Evolutionary conservation across 1,140 invertebrate genomes (phyloP), one percentile per base, ranked within the genome.

Genomic region (Calycopis cecrops): DNA sequence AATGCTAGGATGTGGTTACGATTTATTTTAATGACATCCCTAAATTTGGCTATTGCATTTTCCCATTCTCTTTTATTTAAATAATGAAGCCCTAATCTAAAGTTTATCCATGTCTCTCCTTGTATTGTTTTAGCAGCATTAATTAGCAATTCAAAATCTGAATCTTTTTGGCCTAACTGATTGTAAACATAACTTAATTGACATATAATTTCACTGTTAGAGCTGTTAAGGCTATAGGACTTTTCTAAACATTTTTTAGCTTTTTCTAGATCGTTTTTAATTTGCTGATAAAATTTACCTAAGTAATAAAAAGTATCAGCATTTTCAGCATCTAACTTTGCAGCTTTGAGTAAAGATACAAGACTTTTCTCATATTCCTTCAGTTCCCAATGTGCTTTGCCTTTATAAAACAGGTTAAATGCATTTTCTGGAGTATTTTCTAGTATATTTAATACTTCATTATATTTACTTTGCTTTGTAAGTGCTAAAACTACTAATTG

Each of bases 201-300:
- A 71, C 92, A 90, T 16, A 93, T 93, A 56, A 92, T 92, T 62
- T 92, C 88, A 35, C 90, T 88, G 55, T 91, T 91, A 55, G 88
- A 81, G 14, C 90, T 89, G 87, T 95, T 93, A 1, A 97, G 88
- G 68, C 92, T 92, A 57, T 94, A 91, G 28, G 94, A 92, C 82
- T 95, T 96, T 76, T 96, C 92, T 78, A 92, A 96, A 87, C 95
- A 98, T 71, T 93, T 93, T 62, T 90, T 91, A 3, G 94, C 92
- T 69, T 94, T 92, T 35, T 91, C 88, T 28, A 91, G 70, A 73
- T 94, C 91, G 21, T 90, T 71, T 52, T 82, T 87, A 53, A 88
- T 66, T 61, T 90, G 68, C 64, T 87, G 71, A 83, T 96, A 97
- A 79, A 92, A 93, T 69, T 92, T 89, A 10, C 95, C 96, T 53